Base-by-base conservation (phyloP, 2,888 invertebrate species). In the Apodemia duryi region DNA sequence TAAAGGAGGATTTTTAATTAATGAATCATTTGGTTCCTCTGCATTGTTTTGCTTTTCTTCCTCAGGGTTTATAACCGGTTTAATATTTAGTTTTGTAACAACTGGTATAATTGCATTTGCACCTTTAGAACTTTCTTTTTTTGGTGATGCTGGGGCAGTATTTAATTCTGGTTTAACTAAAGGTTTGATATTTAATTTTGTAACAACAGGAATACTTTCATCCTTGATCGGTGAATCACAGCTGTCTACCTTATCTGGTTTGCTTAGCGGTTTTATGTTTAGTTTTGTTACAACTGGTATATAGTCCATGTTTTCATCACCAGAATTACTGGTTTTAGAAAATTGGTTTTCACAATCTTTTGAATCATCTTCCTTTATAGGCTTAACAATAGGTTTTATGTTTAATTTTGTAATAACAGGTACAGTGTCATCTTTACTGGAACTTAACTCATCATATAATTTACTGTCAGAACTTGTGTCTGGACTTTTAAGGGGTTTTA, bases 361-460 rank as follows among this genome's bases (percentile, higher is more conserved):
- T 73, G 77, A 77, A 67, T 74, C 74, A 74, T 86, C 84, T 72
- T 86, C 83, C 69, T 86, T 81, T 71, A 77, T 73, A 62, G 92
- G 93, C 82, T 93, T 93, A 77, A 92, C 77, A 76, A 93, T 91
- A 77, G 93, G 93, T 83, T 93, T 93, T 81, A 93, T 93, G 78
- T 89, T 92, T 79, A 92, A 75, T 87, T 91, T 92, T 79, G 87
- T 88, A 77, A 92, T 82, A 82, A 88, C 79, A 79, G 91, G 89
- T 87, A 91, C 87, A 84, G 81, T 83, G 79, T 81, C 81, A 77
- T 82, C 83, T 81, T 77, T 79, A 73, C 82, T 85, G 74, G 80
- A 77, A 78, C 85, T 85, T 77, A 79, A 75, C 78, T 81, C 86
- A 88, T 82, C 86, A 90, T 86, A 88, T 85, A 88, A 87, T 85